A percentile compares a stretch with the other conserved stretches of the same genome.
Evolutionary conservation across 2,797 vertebrate species (phyloP).

Genomic region (Psittacula derbiana): DNA sequence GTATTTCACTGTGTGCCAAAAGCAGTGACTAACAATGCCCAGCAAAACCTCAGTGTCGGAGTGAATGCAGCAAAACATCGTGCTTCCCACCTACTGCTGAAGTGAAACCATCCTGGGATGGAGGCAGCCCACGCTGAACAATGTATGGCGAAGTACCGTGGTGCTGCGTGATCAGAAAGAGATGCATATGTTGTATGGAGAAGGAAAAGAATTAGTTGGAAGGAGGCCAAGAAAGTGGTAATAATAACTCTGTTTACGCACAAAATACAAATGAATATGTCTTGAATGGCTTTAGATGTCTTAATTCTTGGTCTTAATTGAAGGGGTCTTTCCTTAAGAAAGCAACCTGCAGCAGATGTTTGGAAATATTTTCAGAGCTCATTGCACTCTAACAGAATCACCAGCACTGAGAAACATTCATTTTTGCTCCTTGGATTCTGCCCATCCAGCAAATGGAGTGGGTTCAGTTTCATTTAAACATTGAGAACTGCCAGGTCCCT

Average conservation of each 20-base stretch:
- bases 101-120: background rate
- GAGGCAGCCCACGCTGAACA: background rate
- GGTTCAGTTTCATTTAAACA: slow-evolving; percentile 22
- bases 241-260: background rate
- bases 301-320: background rate
- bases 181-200: background rate
- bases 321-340: background rate
- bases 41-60: background rate
- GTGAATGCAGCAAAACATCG: background rate
- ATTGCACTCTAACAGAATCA: background rate
- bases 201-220: background rate
- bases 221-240: background rate
- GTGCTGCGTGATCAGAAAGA: background rate
- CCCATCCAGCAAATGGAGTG: slow-evolving; percentile 4
- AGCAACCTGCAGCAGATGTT: background rate
- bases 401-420: background rate
- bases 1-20: background rate
- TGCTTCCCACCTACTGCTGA: background rate
- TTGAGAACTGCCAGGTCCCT: background rate
- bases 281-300: background rate
- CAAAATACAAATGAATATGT: background rate
- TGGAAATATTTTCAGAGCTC: background rate
- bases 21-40: background rate
- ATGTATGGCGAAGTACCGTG: background rate
- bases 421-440: slow-evolving; percentile 14